phyloP scores from a whole-genome alignment of 2,113 vertebrate species.

The Anolis carolinensis region DNA sequence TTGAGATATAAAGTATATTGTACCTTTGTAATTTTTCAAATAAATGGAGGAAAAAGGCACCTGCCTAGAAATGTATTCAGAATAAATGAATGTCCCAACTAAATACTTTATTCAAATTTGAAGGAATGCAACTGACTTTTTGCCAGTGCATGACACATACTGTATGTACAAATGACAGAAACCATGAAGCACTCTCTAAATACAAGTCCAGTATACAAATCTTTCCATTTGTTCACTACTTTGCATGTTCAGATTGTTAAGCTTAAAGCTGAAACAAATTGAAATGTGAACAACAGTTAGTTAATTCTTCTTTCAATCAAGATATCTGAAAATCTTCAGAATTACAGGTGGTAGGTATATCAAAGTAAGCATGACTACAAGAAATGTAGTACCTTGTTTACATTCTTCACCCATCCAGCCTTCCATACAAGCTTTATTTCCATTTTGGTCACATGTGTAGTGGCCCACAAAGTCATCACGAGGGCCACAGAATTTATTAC shows the following conservation, averaged over 20 bases:
- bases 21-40: neutral
- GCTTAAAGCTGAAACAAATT: neutral
- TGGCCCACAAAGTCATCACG: constrained; percentile 93
- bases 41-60: too few relatives aligned
- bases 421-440: constrained; percentile 92
- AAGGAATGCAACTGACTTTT: too few relatives aligned
- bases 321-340: neutral
- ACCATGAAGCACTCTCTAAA: neutral
- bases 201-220: neutral
- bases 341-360: neutral
- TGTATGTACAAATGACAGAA: too few relatives aligned
- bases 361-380: neutral
- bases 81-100: too few relatives aligned
- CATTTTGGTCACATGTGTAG: constrained; percentile 88
- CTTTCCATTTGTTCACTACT: neutral
- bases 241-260: neutral
- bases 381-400: constrained; percentile 79
- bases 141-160: too few relatives aligned
- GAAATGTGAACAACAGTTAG: neutral
- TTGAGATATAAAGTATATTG: neutral
- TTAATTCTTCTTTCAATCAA: neutral
- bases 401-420: constrained; percentile 92
- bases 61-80: too few relatives aligned
- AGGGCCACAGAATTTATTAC: constrained; percentile 93
- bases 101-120: too few relatives aligned